phyloP scores from a whole-genome alignment of 2,888 invertebrate genomes.

The Diloba caeruleocephala region DNA sequence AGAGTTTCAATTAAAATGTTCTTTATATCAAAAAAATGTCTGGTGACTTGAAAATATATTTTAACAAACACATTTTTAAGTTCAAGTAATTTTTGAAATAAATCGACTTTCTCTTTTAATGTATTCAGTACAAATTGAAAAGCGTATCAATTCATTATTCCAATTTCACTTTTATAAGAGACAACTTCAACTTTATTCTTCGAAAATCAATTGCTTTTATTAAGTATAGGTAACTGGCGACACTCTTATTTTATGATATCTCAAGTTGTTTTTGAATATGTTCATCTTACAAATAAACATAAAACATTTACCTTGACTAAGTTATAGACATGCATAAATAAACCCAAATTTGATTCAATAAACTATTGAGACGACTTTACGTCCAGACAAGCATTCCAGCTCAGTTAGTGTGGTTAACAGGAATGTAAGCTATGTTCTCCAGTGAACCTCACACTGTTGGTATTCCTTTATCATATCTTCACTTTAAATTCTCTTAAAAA shows the following conservation, averaged over 20 bases:
- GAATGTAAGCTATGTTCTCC: constrained; percentile 8
- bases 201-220: no score
- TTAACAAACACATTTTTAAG: no score
- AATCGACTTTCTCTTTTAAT: neutral
- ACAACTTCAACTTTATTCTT: constrained; percentile 11
- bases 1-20: constrained; percentile 15
- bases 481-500: no score
- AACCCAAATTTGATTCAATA: no score
- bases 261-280: no score
- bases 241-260: no score
- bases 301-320: neutral
- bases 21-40: constrained; percentile 3
- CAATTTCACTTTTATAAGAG: constrained; percentile 23
- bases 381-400: constrained; percentile 7
- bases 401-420: constrained; percentile 20
- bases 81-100: neutral
- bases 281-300: no score
- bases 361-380: constrained; percentile 19
- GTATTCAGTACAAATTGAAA: neutral
- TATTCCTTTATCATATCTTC: constrained; percentile 2
- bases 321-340: no score
- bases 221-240: no score
- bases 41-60: neutral
- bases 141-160: constrained; percentile 8
- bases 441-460: neutral